Evolutionary conservation across 2,888 invertebrate species (phyloP).

Genomic region (Ochlodes sylvanus): DNA sequence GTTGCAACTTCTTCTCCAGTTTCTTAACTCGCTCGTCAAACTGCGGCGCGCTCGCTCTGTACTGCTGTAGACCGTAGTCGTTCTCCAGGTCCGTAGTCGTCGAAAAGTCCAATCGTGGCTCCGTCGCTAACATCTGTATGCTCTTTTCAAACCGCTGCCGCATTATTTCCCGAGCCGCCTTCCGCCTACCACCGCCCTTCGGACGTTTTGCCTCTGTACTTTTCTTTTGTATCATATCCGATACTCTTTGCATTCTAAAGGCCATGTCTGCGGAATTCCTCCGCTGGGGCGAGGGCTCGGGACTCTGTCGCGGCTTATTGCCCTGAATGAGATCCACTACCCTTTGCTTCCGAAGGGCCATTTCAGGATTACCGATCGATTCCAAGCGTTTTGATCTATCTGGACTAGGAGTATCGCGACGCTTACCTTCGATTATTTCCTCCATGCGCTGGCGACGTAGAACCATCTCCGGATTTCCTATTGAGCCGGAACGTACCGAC

Average conservation of each 20-base stretch:
- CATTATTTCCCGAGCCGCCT: slow-evolving; percentile 86
- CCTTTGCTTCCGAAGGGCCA: slow-evolving; percentile 66
- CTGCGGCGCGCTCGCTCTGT: slow-evolving; percentile 93
- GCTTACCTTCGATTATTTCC: slow-evolving; percentile 71
- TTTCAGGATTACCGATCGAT: slow-evolving; percentile 64
- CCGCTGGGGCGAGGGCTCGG: slow-evolving; percentile 49
- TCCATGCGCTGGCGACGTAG: slow-evolving; percentile 67
- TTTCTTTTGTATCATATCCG: slow-evolving; percentile 90
- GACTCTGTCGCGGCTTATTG: slow-evolving; percentile 49
- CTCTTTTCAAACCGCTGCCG: slow-evolving; percentile 94
- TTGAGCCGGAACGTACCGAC: slow-evolving; percentile 56
- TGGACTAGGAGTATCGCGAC: slow-evolving; percentile 60
- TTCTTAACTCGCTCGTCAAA: slow-evolving; percentile 94
- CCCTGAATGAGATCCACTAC: slow-evolving; percentile 68
- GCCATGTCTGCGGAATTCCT: slow-evolving; percentile 71
- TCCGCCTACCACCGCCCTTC: slow-evolving; percentile 61
- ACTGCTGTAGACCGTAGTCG: slow-evolving; percentile 92
- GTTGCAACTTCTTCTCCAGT: slow-evolving; percentile 84
- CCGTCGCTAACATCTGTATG: slow-evolving; percentile 93
- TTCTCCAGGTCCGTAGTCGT: slow-evolving; percentile 90
- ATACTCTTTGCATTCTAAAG: slow-evolving; percentile 89
- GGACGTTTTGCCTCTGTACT: slow-evolving; percentile 74
- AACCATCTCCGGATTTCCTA: slow-evolving; percentile 63
- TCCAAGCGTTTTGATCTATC: slow-evolving; percentile 59
- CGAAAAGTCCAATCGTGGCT: slow-evolving; percentile 86